Base-by-base conservation (phyloP, 2,797 vertebrate species). In the Simalia tracyae region DNA sequence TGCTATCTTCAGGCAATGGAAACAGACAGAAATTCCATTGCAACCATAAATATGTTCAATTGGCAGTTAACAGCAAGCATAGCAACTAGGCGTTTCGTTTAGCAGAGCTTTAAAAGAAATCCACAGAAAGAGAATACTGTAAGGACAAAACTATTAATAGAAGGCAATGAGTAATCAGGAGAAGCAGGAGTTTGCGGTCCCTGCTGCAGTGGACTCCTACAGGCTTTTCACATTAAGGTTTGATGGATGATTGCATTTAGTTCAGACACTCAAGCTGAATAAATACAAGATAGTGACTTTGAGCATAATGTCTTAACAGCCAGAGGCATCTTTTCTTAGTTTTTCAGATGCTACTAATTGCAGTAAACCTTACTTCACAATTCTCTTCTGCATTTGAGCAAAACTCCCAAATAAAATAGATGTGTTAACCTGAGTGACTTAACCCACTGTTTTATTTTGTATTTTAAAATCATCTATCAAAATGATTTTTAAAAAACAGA, bases 71-170 rank as follows among this genome's bases (percentile, higher is more conserved):
- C 86, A 84, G 66, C 86, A 87, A 88, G 88, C 88, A 88, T 68
- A 76, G 24, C 46, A 92, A 91, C 59, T 81, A 7, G 84, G 68
- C 46, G 59, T 56, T 94, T 90, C 90, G 89, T 92, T 92, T 92
- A 92, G 92, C 81, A 92, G 90, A 90, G 91, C 61, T 42, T 91
- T 91, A 94, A 89, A 92, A 87, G 81, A 94, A 93, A 81, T 64
- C 66, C 64, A 22, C 84, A 93, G 89, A 84, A 93, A 93, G 66
- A 90, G 92, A 95, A 94, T 86, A 57, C 46, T 68, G 36, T 64
- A 68, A 92, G 84, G 57, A 76, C 72, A 84, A 72, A 90, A 93
- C 84, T 89, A 0, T 91, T 24, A 36, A 87, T 64, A 15, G 9
- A 86, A 57, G 56, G 86, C 66, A 86, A 92, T 89, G 86, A 93